These are phyloP conservation scores for Nomada fucata DNA, from an alignment of 2,888 invertebrate genomes.

Conservation along the genomic window DNA sequence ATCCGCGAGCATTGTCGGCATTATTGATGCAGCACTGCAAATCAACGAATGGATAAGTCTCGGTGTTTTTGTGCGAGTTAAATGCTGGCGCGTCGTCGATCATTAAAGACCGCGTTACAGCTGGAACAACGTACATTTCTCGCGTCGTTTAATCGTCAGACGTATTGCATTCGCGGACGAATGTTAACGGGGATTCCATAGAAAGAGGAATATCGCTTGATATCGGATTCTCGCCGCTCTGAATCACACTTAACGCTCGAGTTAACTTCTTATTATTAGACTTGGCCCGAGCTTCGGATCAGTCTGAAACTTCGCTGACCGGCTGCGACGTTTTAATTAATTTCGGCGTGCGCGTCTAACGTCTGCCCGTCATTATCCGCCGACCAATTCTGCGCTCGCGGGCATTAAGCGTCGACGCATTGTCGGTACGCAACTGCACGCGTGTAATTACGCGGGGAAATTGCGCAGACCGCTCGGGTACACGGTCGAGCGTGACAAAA, in stretches of 20 bases:
- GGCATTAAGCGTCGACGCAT: slow-evolving; percentile 60
- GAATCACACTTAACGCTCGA: slow-evolving; percentile 76
- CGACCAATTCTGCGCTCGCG: slow-evolving; percentile 68
- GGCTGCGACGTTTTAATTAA: slow-evolving; percentile 78
- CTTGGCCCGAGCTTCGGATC: slow-evolving; percentile 74
- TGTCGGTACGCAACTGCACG: slow-evolving; percentile 6
- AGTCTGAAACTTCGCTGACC: slow-evolving; percentile 66
- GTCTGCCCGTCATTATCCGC: slow-evolving; percentile 69
- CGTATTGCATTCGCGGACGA: slow-evolving; percentile 5
- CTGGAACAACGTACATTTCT: background rate
- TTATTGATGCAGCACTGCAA: too few relatives aligned
- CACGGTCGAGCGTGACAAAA: background rate
- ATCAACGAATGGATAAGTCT: too few relatives aligned
- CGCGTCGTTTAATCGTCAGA: background rate
- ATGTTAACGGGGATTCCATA: slow-evolving; percentile 54
- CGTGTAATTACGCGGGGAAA: background rate
- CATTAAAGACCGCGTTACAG: background rate
- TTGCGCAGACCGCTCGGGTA: background rate
- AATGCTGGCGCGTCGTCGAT: background rate
- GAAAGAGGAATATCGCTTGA: slow-evolving; percentile 60
- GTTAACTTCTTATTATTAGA: slow-evolving; percentile 81
- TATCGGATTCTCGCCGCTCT: slow-evolving; percentile 67
- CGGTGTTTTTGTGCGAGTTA: too few relatives aligned
- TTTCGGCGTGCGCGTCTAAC: slow-evolving; percentile 57
- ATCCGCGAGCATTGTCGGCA: too few relatives aligned